Conservation (phyloP, 2,888 invertebrate genomes). For the Keiferia lycopersicella region DNA sequence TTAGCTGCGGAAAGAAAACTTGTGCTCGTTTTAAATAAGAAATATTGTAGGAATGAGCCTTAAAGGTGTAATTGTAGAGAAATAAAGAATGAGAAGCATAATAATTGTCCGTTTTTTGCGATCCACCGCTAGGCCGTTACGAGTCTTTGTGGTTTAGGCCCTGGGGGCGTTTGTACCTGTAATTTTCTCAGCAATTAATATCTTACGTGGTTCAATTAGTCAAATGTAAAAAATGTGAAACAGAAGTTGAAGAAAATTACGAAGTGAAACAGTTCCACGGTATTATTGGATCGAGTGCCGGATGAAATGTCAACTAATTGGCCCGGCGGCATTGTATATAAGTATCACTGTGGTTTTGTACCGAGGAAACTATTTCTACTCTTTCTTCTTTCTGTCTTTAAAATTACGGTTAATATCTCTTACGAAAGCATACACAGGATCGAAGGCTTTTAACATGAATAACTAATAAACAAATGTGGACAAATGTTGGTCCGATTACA, state of each 20-base stretch:
- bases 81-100: slow-evolving; percentile 60
- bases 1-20: slow-evolving; percentile 44
- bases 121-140: slow-evolving; percentile 50
- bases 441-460: slow-evolving; percentile 15
- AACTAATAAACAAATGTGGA: slow-evolving; percentile 20
- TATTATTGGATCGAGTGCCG: slow-evolving; percentile 47
- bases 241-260: slow-evolving; percentile 64
- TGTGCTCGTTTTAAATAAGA: slow-evolving; percentile 48
- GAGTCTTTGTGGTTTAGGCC: slow-evolving; percentile 69
- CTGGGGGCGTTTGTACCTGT: slow-evolving; percentile 55
- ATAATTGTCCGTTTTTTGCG: slow-evolving; percentile 69
- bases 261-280: slow-evolving; percentile 54
- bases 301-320: slow-evolving; percentile 63
- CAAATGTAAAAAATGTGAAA: slow-evolving; percentile 69
- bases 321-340: slow-evolving; percentile 50
- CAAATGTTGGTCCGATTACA: slow-evolving; percentile 20
- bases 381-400: slow-evolving; percentile 10
- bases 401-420: background rate
- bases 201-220: slow-evolving; percentile 68
- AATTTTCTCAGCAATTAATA: slow-evolving; percentile 78
- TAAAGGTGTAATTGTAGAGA: slow-evolving; percentile 54
- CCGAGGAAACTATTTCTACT: slow-evolving; percentile 1
- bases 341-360: slow-evolving; percentile 32
- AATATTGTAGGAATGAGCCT: slow-evolving; percentile 53
- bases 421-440: background rate